Base-by-base conservation (phyloP, 2,113 vertebrate species). In the Bujurquina vittata region DNA sequence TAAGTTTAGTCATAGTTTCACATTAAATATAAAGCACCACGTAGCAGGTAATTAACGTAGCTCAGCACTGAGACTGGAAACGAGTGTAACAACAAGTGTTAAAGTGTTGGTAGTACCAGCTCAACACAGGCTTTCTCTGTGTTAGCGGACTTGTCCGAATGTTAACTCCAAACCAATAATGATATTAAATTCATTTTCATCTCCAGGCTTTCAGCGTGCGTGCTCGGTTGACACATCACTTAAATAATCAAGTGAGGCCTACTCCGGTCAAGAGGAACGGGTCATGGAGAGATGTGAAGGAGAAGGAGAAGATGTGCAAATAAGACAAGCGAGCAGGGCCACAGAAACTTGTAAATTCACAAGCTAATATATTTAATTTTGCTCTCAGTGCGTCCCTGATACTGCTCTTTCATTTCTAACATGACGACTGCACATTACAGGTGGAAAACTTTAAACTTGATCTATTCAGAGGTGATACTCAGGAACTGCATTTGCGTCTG, bases 351-450 rank as follows among this genome's bases (percentile, higher is more conserved):
- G 46, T 17, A 17, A 52, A 18, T 17, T 52, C 4, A 18, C 7
- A 49, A 17, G 46, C 18, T 52, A 18, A n/a, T 69, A 20, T 54
- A n/a, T 7, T 20, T 0, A 15, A 29, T 69, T 26, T 31, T 4
- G 29, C 43, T 29, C 43, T 69, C 43, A 18, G 63, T 18, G 22
- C 37, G 46, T 67, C 14, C 43, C 43, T 67, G 5, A 37, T 67
- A 14, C 0, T 67, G 17, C 0, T 67, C 17, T 46, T 67, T 26
- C 26, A 46, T 18, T 26, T 46, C 40, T 69, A 29, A 46, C 43
- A 2, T 15, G 43, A 29, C 15, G 26, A 2, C 22, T 0, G 9
- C 0, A 1, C 0, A 49, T 18, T 23, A 29, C 0, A 69, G 40
- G 15, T 0, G 8, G 11, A 29, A 1, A 29, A 69, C 26, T 69